phyloP scores from a whole-genome alignment of 2,113 vertebrate species.

The Copsychus sechellarum region DNA sequence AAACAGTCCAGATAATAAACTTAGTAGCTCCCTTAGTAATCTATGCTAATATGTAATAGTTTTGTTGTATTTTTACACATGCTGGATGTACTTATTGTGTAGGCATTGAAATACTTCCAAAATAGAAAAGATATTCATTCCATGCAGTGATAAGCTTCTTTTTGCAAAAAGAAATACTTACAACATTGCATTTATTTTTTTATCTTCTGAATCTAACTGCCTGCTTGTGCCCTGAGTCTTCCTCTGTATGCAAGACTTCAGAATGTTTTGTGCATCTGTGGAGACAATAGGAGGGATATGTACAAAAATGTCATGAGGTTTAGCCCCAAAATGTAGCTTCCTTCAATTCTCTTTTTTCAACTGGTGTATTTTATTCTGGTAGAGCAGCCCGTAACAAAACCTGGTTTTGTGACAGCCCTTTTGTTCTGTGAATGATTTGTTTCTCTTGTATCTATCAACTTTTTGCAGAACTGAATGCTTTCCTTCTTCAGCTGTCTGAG shows the following conservation, averaged over 20 bases:
- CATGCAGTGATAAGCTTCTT: neutral
- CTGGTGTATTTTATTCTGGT: neutral
- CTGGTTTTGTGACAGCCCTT: neutral
- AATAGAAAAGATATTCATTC: neutral
- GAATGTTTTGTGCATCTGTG: neutral
- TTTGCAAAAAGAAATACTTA: neutral
- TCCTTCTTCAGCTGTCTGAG: slow-evolving; percentile 47
- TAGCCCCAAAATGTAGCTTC: neutral
- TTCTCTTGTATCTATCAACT: slow-evolving; percentile 45
- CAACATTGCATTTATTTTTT: neutral
- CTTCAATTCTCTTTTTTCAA: neutral
- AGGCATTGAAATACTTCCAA: slow-evolving; percentile 12
- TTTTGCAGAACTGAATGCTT: slow-evolving; percentile 57
- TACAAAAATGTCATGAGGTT: neutral
- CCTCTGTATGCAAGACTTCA: neutral
- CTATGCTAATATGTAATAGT: neutral
- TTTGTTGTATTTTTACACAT: neutral
- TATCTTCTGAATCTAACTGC: neutral
- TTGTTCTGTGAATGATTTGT: slow-evolving; percentile 8
- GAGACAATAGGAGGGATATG: neutral
- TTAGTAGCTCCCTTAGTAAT: neutral
- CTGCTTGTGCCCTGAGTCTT: neutral
- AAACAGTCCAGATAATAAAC: neutral
- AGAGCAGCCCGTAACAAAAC: neutral
- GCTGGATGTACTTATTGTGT: neutral